These are phyloP conservation scores for Pollenia griseotomentosa DNA, from an alignment of 2,888 invertebrate species.

Conservation along the genomic window DNA sequence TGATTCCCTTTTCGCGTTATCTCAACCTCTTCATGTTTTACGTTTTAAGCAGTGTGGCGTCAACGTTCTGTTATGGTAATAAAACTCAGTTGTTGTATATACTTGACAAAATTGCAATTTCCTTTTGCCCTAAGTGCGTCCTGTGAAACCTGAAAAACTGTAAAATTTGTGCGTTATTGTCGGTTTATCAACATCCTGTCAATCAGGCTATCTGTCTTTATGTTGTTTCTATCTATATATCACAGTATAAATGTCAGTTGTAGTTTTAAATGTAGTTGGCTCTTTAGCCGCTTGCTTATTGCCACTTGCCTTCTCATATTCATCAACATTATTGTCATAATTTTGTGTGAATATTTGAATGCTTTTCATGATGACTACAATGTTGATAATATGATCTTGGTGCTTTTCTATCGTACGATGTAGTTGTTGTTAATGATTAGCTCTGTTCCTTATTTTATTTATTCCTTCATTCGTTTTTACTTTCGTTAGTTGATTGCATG, in stretches of 20 bases:
- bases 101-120: conserved; percentile 55
- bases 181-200: conserved; percentile 22
- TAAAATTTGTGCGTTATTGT: conserved; percentile 20
- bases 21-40: background rate
- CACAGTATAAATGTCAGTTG: background rate
- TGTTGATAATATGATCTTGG: conserved; percentile 5
- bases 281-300: conserved; percentile 27
- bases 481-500: conserved; percentile 24
- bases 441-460: background rate
- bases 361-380: conserved; percentile 18
- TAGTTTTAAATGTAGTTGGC: conserved; percentile 1
- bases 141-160: conserved; percentile 44
- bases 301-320: conserved; percentile 14
- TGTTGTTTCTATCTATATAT: background rate
- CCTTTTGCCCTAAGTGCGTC: conserved; percentile 42
- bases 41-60: background rate
- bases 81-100: background rate
- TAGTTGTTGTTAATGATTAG: conserved; percentile 1
- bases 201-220: background rate
- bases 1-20: background rate
- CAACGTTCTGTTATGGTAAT: background rate
- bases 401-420: background rate
- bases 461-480: conserved; percentile 23
- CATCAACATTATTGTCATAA: conserved; percentile 28
- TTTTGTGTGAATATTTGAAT: conserved; percentile 10